Percentiles rank a stretch among this genome's conserved stretches.
These are phyloP conservation scores for Tridacna crocea DNA, from an alignment of 2,888 invertebrate species.

Conservation along the genomic window DNA sequence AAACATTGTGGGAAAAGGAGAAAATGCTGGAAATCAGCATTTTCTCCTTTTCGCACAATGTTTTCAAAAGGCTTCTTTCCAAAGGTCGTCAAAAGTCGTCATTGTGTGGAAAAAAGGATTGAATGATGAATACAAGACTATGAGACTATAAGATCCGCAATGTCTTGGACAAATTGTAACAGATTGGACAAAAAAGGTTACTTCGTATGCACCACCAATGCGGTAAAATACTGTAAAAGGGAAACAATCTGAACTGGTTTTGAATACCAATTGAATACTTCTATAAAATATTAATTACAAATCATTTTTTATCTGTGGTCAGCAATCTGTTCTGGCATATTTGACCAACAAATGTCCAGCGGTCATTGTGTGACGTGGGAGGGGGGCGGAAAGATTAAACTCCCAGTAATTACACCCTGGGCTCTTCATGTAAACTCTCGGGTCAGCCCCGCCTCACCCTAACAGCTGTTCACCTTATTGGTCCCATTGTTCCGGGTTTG, in stretches of 20 bases:
- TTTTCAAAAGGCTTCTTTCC: no score
- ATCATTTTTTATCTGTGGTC: background rate
- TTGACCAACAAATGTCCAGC: conserved; percentile 18
- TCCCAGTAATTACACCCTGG: background rate
- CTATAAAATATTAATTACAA: conserved; percentile 2
- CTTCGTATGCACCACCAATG: no score
- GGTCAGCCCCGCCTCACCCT: background rate
- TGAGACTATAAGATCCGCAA: no score
- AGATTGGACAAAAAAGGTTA: no score
- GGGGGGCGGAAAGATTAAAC: background rate
- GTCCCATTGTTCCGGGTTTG: background rate
- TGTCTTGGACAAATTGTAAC: no score
- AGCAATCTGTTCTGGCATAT: background rate
- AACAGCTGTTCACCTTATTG: conserved; percentile 1
- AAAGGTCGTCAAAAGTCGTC: no score
- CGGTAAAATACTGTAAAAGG: no score
- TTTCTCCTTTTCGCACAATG: no score
- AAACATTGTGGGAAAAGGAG: conserved; percentile 11
- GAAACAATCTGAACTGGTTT: no score
- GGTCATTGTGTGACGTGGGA: conserved; percentile 1
- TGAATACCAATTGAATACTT: no score
- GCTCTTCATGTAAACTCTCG: background rate
- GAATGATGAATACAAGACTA: no score
- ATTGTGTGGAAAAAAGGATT: no score
- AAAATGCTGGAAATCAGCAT: background rate